Base-by-base conservation (phyloP, 1,140 invertebrate genomes). In the Calliphora vicina region DNA sequence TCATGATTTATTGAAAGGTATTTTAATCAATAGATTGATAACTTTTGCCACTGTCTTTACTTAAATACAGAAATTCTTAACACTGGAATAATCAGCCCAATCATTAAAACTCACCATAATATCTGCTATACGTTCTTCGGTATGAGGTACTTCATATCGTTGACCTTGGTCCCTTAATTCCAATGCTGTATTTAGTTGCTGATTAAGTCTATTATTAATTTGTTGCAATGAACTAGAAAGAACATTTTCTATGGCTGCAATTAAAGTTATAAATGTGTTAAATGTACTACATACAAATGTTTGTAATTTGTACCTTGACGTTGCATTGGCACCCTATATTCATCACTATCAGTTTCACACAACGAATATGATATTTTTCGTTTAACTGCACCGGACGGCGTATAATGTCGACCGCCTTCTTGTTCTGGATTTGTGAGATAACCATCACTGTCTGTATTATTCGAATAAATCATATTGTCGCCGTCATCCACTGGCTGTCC, bases 101-200 rank as follows among this genome's bases (percentile, higher is more conserved):
- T 35, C 35, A 35, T 50, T 3, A 6, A 2, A 1, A 83, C 88
- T 85, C 45, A 90, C 88, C 86, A 90, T 85, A 57, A 89, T 85
- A 81, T 88, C 88, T 72, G 90, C 85, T 10, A 89, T 83, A 17
- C 87, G 85, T 80, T 88, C 85, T 73, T 84, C 84, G 25, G 87
- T 83, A 73, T 87, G 82, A 3, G 87, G 87, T 83, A 90, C 27
- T 67, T 87, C 87, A 81, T 85, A 88, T 0, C 82, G 85, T 80
- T 86, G 88, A 25, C 85, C 67, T 81, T 89, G 87, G 50, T 90
- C 88, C 29, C 85, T 81, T 73, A 90, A 80, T 73, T 90, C 87
- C 1, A 82, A 86, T 9, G 87, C 87, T 81, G 86, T 86, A 29
- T 86, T 89, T 1, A 87, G 85, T 78, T 90, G 87, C 27, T 88